Percentiles rank a stretch among this genome's conserved stretches.
phyloP scores from a whole-genome alignment of 2,888 invertebrate genomes.

The Ormyrus nitidulus region DNA sequence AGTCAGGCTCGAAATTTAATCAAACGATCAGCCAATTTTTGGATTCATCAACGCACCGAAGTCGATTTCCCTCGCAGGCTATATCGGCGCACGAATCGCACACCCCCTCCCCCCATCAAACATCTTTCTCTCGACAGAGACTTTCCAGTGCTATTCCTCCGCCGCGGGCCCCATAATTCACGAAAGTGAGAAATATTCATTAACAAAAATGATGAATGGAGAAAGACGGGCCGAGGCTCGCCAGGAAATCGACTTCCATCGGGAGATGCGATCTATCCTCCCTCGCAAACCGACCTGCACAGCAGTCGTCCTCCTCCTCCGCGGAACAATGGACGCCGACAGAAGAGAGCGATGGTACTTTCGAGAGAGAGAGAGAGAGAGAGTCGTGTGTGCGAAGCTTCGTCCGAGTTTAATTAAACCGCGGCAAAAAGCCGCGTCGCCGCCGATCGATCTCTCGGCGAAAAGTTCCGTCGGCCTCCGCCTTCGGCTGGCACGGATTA shows the following conservation, averaged over 20 bases:
- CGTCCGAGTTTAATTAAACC: slow-evolving; percentile 67
- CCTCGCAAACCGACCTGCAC: too few species aligned
- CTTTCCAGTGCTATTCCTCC: too few species aligned
- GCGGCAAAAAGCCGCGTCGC: slow-evolving; percentile 21
- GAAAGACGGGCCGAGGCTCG: slow-evolving; percentile 11
- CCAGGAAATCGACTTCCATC: slow-evolving; percentile 61
- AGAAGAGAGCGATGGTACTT: background rate
- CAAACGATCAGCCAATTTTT: too few species aligned
- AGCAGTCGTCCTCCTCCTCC: background rate
- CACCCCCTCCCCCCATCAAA: too few species aligned
- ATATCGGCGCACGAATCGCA: too few species aligned
- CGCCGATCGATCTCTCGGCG: slow-evolving; percentile 6
- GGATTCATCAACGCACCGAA: too few species aligned
- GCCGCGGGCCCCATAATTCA: slow-evolving; percentile 1
- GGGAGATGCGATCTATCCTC: slow-evolving; percentile 57
- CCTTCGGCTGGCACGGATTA: slow-evolving; percentile 21
- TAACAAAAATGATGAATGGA: slow-evolving; percentile 45
- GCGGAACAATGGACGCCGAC: background rate
- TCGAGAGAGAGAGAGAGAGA: background rate
- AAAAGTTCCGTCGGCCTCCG: background rate
- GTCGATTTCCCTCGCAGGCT: too few species aligned
- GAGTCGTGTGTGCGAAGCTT: background rate
- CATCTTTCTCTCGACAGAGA: too few species aligned
- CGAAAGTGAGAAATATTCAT: slow-evolving; percentile 34
- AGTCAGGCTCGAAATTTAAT: too few species aligned